Percentiles rank a stretch among this genome's conserved stretches.
Evolutionary conservation across 2,113 vertebrate species (phyloP).

Genomic region (Dipodomys spectabilis): DNA sequence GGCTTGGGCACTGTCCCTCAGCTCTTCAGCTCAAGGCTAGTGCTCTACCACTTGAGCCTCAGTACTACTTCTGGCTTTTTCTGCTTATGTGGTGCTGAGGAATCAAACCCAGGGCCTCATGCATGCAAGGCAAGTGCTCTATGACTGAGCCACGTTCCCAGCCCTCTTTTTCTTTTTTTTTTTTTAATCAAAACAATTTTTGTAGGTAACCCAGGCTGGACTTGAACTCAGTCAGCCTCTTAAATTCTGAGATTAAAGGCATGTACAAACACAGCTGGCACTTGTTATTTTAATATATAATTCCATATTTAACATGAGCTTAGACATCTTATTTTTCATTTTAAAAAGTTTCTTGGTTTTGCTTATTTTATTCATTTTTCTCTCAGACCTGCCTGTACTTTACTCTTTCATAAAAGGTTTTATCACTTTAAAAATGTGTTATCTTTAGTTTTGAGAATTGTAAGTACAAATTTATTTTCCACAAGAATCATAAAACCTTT

Average conservation of each 20-base stretch:
- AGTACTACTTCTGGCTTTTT: too few species aligned
- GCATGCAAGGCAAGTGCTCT: too few species aligned
- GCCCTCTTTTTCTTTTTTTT: too few species aligned
- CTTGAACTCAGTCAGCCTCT: not conserved
- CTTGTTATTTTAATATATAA: slow-evolving; percentile 13
- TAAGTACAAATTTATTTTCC: slow-evolving; percentile 16
- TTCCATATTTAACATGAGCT: not conserved
- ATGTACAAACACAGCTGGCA: not conserved
- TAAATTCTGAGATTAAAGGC: not conserved
- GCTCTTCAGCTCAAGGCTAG: too few species aligned
- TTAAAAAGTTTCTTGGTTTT: not conserved
- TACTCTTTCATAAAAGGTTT: slow-evolving; percentile 1
- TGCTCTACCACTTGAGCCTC: too few species aligned
- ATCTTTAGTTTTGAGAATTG: slow-evolving; percentile 19
- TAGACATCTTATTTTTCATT: not conserved
- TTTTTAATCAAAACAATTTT: not conserved
- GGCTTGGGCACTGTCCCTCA: too few species aligned
- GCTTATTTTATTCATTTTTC: slow-evolving; percentile 19
- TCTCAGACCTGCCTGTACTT: not conserved
- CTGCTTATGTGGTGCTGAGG: too few species aligned
- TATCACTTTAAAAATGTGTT: not conserved
- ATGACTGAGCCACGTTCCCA: too few species aligned
- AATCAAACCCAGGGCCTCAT: too few species aligned
- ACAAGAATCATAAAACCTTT: not conserved
- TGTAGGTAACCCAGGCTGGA: not conserved